These are phyloP conservation scores for Caenorhabditis afra DNA, from an alignment of 2,888 invertebrate genomes.

Conservation along the genomic window DNA sequence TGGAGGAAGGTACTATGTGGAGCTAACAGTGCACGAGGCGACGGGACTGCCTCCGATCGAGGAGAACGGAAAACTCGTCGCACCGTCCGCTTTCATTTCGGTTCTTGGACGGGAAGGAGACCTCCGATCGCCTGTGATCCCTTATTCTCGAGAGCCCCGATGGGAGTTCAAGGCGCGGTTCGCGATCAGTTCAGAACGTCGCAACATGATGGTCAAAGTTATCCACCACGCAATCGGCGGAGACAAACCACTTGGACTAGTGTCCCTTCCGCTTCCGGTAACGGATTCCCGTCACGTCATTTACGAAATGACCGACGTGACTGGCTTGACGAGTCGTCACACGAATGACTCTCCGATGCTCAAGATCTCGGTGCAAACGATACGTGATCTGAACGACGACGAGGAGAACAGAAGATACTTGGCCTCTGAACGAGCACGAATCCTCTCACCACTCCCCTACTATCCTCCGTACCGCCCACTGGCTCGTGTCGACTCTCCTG, in stretches of 20 bases:
- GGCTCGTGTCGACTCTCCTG: constrained; percentile 22
- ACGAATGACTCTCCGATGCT: constrained; percentile 50
- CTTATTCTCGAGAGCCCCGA: constrained; percentile 47
- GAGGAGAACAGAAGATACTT: constrained; percentile 9
- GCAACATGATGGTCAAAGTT: constrained; percentile 66
- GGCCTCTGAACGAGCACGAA: constrained; percentile 17
- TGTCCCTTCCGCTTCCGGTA: constrained; percentile 55
- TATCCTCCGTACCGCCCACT: background rate
- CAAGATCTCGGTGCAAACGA: constrained; percentile 40
- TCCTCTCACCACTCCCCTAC: too few relatives aligned
- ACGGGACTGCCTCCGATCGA: constrained; percentile 64
- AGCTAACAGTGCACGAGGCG: constrained; percentile 64
- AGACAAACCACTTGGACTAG: constrained; percentile 59
- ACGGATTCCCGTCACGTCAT: constrained; percentile 16
- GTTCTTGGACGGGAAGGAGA: constrained; percentile 68
- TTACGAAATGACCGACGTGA: constrained; percentile 62
- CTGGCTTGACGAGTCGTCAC: constrained; percentile 17
- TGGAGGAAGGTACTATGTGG: constrained; percentile 49
- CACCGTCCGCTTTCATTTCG: constrained; percentile 63
- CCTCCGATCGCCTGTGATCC: constrained; percentile 59
- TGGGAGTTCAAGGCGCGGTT: constrained; percentile 69
- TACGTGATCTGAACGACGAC: constrained; percentile 17
- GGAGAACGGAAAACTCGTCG: constrained; percentile 60
- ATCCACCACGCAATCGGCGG: constrained; percentile 51
- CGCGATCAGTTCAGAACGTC: constrained; percentile 62